A percentile compares a stretch with the other conserved stretches of the same genome.
Conservation (phyloP, 2,888 invertebrate species). For the Sphaerophoria taeniata region DNA sequence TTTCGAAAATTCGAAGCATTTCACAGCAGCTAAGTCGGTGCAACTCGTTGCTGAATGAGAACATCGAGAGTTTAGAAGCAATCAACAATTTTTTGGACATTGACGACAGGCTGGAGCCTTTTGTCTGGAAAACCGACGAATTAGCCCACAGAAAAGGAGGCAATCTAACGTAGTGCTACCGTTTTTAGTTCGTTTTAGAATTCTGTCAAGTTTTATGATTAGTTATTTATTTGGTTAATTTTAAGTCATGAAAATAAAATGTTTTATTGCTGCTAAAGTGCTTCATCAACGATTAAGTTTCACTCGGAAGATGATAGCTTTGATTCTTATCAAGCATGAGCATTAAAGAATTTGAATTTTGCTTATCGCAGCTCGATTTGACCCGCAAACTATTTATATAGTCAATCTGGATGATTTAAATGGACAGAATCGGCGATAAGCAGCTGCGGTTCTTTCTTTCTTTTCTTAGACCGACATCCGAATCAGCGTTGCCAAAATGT, state of each 20-base stretch:
- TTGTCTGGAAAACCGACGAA: slow-evolving; percentile 92
- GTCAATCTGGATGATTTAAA: no score
- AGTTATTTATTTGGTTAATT: slow-evolving; percentile 23
- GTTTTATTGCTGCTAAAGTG: slow-evolving; percentile 17
- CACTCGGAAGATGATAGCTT: no score
- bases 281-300: not conserved
- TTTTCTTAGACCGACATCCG: no score
- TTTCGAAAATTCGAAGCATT: slow-evolving; percentile 92
- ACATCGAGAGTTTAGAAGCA: slow-evolving; percentile 92
- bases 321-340: no score
- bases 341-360: no score
- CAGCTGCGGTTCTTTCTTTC: no score
- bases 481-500: no score
- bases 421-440: no score
- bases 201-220: not conserved
- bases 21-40: slow-evolving; percentile 92
- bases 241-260: slow-evolving; percentile 2
- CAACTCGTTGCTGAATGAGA: slow-evolving; percentile 91
- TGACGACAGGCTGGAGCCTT: slow-evolving; percentile 93
- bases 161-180: slow-evolving; percentile 4
- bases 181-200: slow-evolving; percentile 9
- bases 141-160: slow-evolving; percentile 38
- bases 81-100: slow-evolving; percentile 92
- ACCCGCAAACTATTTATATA: no score
- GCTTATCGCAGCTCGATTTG: no score